Evolutionary conservation across 2,113 vertebrate species (phyloP), one percentile per base, ranked within the genome.

Genomic region (Salvelinus namaycush): DNA sequence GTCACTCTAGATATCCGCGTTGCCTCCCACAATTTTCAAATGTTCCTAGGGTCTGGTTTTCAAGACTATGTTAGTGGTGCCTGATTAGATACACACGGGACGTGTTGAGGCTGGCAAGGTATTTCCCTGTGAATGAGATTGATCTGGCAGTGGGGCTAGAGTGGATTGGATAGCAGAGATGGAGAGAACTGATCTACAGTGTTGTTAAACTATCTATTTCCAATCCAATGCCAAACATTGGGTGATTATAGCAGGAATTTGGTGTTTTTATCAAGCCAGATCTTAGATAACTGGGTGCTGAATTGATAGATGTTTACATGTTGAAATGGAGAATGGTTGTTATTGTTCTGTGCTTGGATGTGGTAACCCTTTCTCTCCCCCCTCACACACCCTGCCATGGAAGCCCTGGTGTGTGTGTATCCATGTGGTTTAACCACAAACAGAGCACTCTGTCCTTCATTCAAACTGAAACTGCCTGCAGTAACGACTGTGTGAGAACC

Each of bases 61-160:
- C 39, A 9, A 11, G 39, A 44, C 39, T 44, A 11, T 44, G 39
- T 44, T 18, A 54, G 51, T 18, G 51, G 16, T 18, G 20, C 20
- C 7, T 34, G n/a, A 3, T 65, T 26, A 48, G 22, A 72, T 54
- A 6, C 1, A n/a, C 49, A 9, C 76, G 70, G 39, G 85, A 72
- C 86, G 67, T 87, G 88, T 88, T 83, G 80, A 83, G 87, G 77
- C 89, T 79, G 80, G 89, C 81, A 75, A 77, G 82, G 85, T 83
- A 87, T 86, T 76, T 86, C 60, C 59, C 75, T 83, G 84, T 81
- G 78, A 80, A 70, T 80, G 39, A 73, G 82, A 83, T 76, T 73
- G 76, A 84, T 82, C 80, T 81, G 71, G 81, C 70, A 79, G 76
- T 44, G 12, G 34, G 5, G 6, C 3, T 60, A 13, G 60, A 34